phyloP scores from a whole-genome alignment of 1,140 invertebrate species.

The Aporrectodea caliginosa region DNA sequence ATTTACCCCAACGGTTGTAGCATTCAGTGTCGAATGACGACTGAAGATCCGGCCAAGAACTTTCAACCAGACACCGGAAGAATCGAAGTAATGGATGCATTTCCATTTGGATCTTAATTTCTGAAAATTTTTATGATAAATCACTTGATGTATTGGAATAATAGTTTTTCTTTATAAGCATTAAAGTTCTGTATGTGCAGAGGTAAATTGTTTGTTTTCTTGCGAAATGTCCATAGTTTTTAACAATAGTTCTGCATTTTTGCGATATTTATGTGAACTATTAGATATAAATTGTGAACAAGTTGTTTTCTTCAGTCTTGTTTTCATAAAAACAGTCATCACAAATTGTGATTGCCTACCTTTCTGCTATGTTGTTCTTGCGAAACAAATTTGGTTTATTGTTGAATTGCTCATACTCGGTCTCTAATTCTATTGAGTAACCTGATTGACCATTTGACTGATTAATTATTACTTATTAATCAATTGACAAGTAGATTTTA shows the following conservation, averaged over 20 bases:
- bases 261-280: too few relatives aligned
- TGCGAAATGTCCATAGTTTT: background rate
- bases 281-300: too few relatives aligned
- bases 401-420: too few relatives aligned
- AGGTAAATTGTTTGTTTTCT: too few relatives aligned
- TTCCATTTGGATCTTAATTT: conserved; percentile 45
- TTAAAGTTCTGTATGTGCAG: background rate
- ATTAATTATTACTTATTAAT: background rate
- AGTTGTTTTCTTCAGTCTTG: too few relatives aligned
- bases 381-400: background rate
- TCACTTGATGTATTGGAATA: background rate
- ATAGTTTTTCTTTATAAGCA: background rate
- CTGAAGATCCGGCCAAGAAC: conserved; percentile 93
- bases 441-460: background rate
- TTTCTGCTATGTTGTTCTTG: too few relatives aligned
- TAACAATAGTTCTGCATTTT: background rate
- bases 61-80: conserved; percentile 97
- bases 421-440: too few relatives aligned
- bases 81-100: conserved; percentile 83
- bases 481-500: background rate
- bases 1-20: conserved; percentile 80
- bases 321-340: too few relatives aligned
- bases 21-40: conserved; percentile 97
- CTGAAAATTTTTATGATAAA: background rate
- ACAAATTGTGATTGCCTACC: too few relatives aligned